These are phyloP conservation scores for Eurosta solidaginis DNA, from an alignment of 1,140 invertebrate species.

Conservation along the genomic window DNA sequence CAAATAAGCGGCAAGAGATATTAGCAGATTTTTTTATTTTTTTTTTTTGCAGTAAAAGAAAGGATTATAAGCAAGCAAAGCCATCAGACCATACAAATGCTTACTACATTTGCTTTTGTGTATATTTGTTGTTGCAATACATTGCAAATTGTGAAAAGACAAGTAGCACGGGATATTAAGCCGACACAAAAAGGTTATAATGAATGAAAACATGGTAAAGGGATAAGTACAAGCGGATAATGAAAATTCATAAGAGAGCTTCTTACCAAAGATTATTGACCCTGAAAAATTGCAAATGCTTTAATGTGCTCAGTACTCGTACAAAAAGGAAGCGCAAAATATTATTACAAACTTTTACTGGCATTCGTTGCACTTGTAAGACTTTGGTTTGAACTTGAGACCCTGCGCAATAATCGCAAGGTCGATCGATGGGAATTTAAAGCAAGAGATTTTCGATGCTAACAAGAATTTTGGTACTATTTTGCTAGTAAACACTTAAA, in stretches of 20 bases:
- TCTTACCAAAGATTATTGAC: background rate
- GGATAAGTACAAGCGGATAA: background rate
- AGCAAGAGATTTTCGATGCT: too few species aligned
- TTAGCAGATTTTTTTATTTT: background rate
- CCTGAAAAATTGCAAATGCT: background rate
- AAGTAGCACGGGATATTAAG: too few species aligned
- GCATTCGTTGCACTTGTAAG: background rate
- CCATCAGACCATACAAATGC: background rate
- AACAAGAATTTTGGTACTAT: too few species aligned
- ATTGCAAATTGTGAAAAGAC: too few species aligned
- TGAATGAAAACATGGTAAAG: background rate
- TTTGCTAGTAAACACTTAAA: too few species aligned
- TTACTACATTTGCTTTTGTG: too few species aligned
- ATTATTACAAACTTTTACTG: background rate
- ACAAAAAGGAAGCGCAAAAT: background rate
- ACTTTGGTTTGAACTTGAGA: background rate
- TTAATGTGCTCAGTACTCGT: background rate
- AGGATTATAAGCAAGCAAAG: background rate
- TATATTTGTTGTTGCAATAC: too few species aligned
- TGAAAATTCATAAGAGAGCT: too few species aligned
- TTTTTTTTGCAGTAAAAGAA: background rate
- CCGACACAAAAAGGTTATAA: too few species aligned
- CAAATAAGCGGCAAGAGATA: too few species aligned
- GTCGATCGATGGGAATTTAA: background rate
- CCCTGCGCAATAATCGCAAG: background rate